Percentiles rank a stretch among this genome's conserved stretches.
Evolutionary conservation across 2,113 vertebrate species (phyloP).

Genomic region (Colaptes auratus): DNA sequence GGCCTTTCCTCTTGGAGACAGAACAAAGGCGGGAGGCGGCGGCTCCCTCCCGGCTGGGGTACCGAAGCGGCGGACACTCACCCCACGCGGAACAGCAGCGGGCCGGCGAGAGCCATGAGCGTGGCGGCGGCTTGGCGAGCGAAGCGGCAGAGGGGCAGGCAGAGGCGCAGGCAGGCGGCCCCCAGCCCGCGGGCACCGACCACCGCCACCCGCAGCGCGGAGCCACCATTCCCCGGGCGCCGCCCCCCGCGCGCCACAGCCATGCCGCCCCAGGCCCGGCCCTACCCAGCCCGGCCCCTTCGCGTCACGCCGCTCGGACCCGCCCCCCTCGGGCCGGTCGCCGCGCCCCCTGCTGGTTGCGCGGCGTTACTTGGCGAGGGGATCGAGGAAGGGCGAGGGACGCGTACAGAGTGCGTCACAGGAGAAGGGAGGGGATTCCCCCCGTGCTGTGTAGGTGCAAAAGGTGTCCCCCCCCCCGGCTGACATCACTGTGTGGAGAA

Average conservation of each 20-base stretch:
- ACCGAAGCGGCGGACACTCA: conserved; percentile 31
- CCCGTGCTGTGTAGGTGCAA: too few species aligned
- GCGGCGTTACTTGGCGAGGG: background rate
- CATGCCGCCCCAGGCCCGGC: background rate
- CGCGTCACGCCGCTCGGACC: background rate
- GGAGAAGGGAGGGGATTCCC: background rate
- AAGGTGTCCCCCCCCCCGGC: background rate
- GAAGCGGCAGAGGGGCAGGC: background rate
- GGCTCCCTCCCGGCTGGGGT: background rate
- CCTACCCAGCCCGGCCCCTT: too few species aligned
- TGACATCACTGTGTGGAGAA: background rate
- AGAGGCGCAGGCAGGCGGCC: background rate
- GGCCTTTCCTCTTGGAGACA: background rate
- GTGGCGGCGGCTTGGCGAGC: background rate
- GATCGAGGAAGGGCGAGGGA: background rate
- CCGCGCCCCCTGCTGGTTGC: background rate
- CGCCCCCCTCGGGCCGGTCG: background rate
- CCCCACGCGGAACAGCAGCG: conserved; percentile 73
- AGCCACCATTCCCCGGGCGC: background rate
- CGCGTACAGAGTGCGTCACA: background rate
- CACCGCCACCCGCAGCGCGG: background rate
- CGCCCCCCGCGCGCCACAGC: background rate
- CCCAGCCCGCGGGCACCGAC: background rate
- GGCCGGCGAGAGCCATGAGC: conserved; percentile 67
- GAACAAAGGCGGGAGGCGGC: conserved; percentile 2